These are phyloP conservation scores for Ceratina calcarata DNA, from an alignment of 1,140 invertebrate genomes.

Conservation along the genomic window DNA sequence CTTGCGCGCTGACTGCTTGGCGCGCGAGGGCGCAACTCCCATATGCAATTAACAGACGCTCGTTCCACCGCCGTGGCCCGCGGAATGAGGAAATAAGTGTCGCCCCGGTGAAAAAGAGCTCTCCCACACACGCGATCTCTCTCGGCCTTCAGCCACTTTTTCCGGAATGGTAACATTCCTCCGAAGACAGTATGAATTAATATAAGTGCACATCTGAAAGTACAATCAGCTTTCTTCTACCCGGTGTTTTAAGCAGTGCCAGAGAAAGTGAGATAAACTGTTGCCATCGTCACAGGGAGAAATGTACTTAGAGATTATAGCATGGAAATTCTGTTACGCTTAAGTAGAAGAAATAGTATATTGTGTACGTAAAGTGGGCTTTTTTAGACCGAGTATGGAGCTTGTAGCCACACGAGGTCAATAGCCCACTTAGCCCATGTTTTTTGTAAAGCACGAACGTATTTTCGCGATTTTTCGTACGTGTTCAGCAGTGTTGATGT, in stretches of 20 bases:
- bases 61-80: slow-evolving; percentile 39
- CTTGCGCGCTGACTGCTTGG: slow-evolving; percentile 33
- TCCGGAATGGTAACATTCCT: not conserved
- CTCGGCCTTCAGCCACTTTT: not conserved
- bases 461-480: no score
- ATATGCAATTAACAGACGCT: slow-evolving; percentile 64
- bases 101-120: slow-evolving; percentile 25
- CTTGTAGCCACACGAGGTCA: no score
- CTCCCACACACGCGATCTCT: not conserved
- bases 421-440: no score
- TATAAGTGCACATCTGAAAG: slow-evolving; percentile 37
- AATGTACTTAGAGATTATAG: no score
- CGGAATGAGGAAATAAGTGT: slow-evolving; percentile 43
- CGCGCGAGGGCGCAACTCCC: slow-evolving; percentile 52
- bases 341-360: no score
- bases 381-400: no score
- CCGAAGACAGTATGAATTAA: slow-evolving; percentile 39
- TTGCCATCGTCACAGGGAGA: no score
- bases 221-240: slow-evolving; percentile 15
- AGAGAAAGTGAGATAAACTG: no score
- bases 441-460: no score
- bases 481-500: no score
- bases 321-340: no score
- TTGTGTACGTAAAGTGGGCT: no score
- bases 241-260: not conserved